Evolutionary conservation across 1,140 invertebrate genomes (phyloP), one percentile per base, ranked within the genome.

Genomic region (Vanessa tameamea): DNA sequence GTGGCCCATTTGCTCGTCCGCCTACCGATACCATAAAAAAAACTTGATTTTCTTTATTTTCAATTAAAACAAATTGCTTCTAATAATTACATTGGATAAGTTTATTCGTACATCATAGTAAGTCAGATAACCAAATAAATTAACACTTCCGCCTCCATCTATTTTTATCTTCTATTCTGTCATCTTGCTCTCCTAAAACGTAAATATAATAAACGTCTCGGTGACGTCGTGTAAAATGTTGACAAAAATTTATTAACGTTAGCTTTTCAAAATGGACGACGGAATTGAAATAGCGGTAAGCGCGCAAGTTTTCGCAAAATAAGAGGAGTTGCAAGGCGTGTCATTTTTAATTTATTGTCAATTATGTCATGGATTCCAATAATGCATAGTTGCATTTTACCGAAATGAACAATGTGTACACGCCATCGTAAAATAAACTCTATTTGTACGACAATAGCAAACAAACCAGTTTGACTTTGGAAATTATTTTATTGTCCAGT

Each of bases 331-430:
- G 50, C 50, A 48, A 64, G 63, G 16, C 53, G 63, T 57, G 53
- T 72, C 71, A 50, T 66, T 72, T 72, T 72, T 66, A 67, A 72
- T 72, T 72, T 72, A 67, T 67, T 66, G 71, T 72, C 71, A 72
- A 72, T 72, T 72, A 72, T 72, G 61, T 72, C 64, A 67, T 48
- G 70, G 64, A 72, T 72, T 61, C 64, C 71, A 51, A 72, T 72
- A 72, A 72, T 72, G 71, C 64, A 66, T 66, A 66, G 64, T 72
- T 72, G 70, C 70, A 72, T 72, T 72, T 66, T 61, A 61, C 31
- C 31, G 8, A 61, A 61, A 61, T 37, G 57, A 61, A 61, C 57
- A 61, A 57, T 57, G 20, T 37, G 31, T 61, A 14, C 14, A 59
- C 14, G 26, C 57, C 7, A 37, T 12, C 3, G 15, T 12, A 47